Evolutionary conservation across 2,797 vertebrate genomes (phyloP).

Genomic region (Rhinoraja longicauda): DNA sequence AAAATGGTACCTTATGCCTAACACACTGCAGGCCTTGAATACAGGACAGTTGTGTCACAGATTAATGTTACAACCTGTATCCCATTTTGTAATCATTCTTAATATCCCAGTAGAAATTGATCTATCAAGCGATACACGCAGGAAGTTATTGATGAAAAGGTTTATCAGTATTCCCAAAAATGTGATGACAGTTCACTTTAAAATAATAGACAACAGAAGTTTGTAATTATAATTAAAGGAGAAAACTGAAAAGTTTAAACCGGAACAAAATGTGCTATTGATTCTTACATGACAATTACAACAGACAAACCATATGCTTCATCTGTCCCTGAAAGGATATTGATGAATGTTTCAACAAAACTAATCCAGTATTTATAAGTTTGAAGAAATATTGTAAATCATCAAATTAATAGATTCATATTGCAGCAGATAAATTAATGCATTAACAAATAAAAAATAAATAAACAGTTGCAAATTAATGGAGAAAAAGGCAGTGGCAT

Average conservation of each 20-base stretch:
- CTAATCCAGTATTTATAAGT: not conserved
- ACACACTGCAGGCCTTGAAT: not conserved
- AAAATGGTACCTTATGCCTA: not conserved
- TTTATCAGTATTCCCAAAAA: not conserved
- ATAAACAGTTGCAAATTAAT: constrained; percentile 3
- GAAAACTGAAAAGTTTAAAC: not conserved
- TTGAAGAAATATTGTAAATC: not conserved
- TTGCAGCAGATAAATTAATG: not conserved
- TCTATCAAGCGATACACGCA: not conserved
- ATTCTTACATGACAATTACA: not conserved
- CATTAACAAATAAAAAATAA: not conserved
- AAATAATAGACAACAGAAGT: not conserved
- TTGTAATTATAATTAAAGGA: not conserved
- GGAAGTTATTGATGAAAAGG: not conserved
- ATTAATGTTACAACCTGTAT: not conserved
- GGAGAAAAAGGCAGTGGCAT: not conserved
- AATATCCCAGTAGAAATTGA: not conserved
- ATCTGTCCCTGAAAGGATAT: not conserved
- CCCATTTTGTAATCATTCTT: not conserved
- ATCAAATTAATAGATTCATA: not conserved
- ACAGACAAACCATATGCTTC: not conserved
- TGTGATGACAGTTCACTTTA: not conserved
- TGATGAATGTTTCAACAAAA: constrained; percentile 12
- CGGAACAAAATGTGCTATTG: not conserved
- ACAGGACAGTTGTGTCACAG: not conserved